Conservation (phyloP, 2,797 vertebrate species). For the Bufotes viridis region DNA sequence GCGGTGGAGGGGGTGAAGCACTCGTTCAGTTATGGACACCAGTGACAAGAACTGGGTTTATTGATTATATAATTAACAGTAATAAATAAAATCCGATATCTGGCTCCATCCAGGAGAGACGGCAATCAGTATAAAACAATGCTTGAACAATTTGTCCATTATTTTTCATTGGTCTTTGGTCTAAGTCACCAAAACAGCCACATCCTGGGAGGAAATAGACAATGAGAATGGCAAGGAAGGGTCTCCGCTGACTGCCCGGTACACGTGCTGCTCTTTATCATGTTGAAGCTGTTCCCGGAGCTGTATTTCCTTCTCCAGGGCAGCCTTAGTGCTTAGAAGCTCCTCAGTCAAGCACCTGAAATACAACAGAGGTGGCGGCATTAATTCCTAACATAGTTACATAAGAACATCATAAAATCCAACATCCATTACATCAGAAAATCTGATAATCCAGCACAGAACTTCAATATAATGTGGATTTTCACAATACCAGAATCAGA, state of each 20-base stretch:
- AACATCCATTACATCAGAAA: too few relatives aligned
- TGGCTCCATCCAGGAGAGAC: background rate
- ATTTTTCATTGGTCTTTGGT: rapidly evolving
- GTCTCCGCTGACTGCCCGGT: slow-evolving; percentile 80
- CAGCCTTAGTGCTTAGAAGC: slow-evolving; percentile 77
- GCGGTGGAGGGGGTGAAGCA: background rate
- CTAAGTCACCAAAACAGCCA: slow-evolving; percentile 74
- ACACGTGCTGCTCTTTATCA: slow-evolving; percentile 91
- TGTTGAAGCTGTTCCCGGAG: slow-evolving; percentile 76
- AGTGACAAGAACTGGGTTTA: slow-evolving; percentile 10
- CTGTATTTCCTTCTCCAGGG: slow-evolving; percentile 81
- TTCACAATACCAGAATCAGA: background rate
- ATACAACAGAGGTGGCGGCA: slow-evolving; percentile 33
- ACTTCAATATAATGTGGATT: background rate
- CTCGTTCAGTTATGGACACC: background rate
- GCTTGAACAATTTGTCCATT: slow-evolving; percentile 3
- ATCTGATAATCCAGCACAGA: background rate
- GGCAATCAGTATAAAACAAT: background rate
- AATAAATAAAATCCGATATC: slow-evolving; percentile 25
- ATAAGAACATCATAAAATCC: too few relatives aligned
- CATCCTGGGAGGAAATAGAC: slow-evolving; percentile 65
- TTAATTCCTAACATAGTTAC: background rate
- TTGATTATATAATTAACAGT: slow-evolving; percentile 29
- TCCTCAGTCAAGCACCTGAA: slow-evolving; percentile 87
- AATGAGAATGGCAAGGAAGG: slow-evolving; percentile 74